Evolutionary conservation across 2,113 vertebrate genomes (phyloP), one percentile per base, ranked within the genome.

Genomic region (Condylura cristata): DNA sequence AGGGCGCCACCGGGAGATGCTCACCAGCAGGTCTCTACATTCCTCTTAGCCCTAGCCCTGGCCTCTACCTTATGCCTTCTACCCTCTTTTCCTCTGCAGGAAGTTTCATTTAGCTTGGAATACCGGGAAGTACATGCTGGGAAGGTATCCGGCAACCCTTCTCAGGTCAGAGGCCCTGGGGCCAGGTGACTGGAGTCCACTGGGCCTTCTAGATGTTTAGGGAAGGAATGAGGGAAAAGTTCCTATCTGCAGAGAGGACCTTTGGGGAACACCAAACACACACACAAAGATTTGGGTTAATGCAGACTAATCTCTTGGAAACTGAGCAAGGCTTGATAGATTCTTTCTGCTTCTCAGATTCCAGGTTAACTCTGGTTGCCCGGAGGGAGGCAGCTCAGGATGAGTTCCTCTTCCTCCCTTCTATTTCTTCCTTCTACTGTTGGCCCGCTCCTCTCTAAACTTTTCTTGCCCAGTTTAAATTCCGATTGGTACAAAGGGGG

Each of bases 1-100:
- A 8, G 7, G 4, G 61, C 1, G 10, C 39, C 72, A 18, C 22
- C 26, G 0, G 8, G 24, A 51, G 24, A 17, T 9, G 9, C 44
- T 56, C 10, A 8, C 2, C 0, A 86, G 72, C 0, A 89, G 66
- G 51, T n/a, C 51, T 82, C 74, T 20, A 48, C 6, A 1, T 34
- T 75, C 24, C 10, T 79, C 75, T 61, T n/a, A 41, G 53, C 20
- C 9, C n/a, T 32, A 46, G n/a, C 34, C n/a, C 46, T 2, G 22
- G 8, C 41, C 81, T 71, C 53, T 9, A 65, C 56, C 48, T 9
- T 3, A 20, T 58, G 63, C 22, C 5, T 10, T 26, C n/a, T 76
- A 26, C 17, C 22, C 44, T 63, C 18, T 37, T 74, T 39, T 91
- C 70, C 12, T 78, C 78, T 72, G 32, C 51, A 58, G 16, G 8